phyloP scores from a whole-genome alignment of 1,140 invertebrate species.

The Papilio aristodemus region DNA sequence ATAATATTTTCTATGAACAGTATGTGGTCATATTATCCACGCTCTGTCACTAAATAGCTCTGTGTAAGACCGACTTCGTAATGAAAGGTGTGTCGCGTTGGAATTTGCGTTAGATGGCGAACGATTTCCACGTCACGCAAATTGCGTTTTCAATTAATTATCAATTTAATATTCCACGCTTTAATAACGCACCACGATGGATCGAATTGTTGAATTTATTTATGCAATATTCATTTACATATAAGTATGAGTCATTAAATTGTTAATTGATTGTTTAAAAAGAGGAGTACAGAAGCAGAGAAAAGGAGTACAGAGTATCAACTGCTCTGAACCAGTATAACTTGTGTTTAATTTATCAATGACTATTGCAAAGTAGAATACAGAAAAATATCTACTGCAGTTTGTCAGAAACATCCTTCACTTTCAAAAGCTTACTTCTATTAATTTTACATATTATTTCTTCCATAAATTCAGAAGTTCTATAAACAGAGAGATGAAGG shows the following conservation, averaged over 20 bases:
- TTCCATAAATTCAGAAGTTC: background rate
- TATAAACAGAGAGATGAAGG: constrained; percentile 9
- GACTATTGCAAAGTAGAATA: background rate
- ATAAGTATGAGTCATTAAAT: constrained; percentile 3
- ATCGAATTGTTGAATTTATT: constrained; percentile 7
- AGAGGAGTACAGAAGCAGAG: background rate
- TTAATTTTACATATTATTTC: background rate
- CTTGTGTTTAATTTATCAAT: background rate
- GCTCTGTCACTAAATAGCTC: constrained; percentile 46
- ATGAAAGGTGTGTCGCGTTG: constrained; percentile 70
- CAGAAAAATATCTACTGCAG: background rate
- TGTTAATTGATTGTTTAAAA: background rate
- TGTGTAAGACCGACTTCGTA: constrained; percentile 67
- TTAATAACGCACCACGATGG: constrained; percentile 21
- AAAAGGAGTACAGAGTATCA: too few relatives aligned
- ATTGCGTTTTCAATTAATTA: constrained; percentile 32
- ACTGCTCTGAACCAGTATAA: too few relatives aligned
- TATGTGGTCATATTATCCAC: constrained; percentile 14
- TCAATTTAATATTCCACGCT: constrained; percentile 27
- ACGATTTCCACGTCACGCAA: constrained; percentile 50
- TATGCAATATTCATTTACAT: constrained; percentile 11
- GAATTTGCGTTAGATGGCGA: constrained; percentile 60
- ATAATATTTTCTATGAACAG: too few relatives aligned
- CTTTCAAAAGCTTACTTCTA: background rate
- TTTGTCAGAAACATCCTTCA: background rate